Percentiles rank a stretch among this genome's conserved stretches.
These are phyloP conservation scores for Drosophila miranda DNA, from an alignment of 1,140 invertebrate genomes.

Conservation along the genomic window DNA sequence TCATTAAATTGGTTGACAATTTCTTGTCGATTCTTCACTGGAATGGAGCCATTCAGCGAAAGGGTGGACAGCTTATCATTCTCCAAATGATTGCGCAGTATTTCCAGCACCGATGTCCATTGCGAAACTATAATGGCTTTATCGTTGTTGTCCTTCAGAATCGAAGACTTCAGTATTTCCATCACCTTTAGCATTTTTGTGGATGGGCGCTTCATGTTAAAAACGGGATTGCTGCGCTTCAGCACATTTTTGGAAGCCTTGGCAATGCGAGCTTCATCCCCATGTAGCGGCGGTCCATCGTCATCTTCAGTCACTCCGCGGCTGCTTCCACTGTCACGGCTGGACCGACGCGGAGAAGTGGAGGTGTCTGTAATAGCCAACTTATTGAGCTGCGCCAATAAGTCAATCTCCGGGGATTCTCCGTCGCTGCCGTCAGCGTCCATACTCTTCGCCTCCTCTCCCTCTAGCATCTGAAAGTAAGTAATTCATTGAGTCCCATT, in stretches of 20 bases:
- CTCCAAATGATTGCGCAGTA: slow-evolving; percentile 86
- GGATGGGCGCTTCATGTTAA: slow-evolving; percentile 84
- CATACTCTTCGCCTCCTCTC: slow-evolving; percentile 80
- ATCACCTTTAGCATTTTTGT: slow-evolving; percentile 87
- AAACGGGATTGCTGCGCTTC: slow-evolving; percentile 88
- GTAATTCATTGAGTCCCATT: not conserved
- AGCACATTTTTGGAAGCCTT: slow-evolving; percentile 84
- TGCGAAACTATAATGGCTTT: slow-evolving; percentile 94
- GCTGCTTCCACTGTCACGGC: slow-evolving; percentile 24
- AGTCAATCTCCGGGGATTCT: slow-evolving; percentile 83
- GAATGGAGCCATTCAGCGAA: slow-evolving; percentile 87
- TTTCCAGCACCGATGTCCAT: slow-evolving; percentile 90
- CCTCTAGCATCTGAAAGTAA: slow-evolving; percentile 84
- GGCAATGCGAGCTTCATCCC: slow-evolving; percentile 71
- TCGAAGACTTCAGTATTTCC: slow-evolving; percentile 84
- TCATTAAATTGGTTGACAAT: slow-evolving; percentile 90
- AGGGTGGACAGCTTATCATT: slow-evolving; percentile 83
- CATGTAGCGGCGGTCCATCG: slow-evolving; percentile 20
- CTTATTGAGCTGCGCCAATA: slow-evolving; percentile 85
- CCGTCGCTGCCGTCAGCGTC: slow-evolving; percentile 80
- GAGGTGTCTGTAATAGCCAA: slow-evolving; percentile 83
- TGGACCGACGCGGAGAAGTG: slow-evolving; percentile 5
- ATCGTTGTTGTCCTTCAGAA: slow-evolving; percentile 84
- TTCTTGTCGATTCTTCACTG: slow-evolving; percentile 85
- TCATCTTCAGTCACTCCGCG: not conserved